phyloP scores from a whole-genome alignment of 2,113 vertebrate genomes.

The Fulica atra region DNA sequence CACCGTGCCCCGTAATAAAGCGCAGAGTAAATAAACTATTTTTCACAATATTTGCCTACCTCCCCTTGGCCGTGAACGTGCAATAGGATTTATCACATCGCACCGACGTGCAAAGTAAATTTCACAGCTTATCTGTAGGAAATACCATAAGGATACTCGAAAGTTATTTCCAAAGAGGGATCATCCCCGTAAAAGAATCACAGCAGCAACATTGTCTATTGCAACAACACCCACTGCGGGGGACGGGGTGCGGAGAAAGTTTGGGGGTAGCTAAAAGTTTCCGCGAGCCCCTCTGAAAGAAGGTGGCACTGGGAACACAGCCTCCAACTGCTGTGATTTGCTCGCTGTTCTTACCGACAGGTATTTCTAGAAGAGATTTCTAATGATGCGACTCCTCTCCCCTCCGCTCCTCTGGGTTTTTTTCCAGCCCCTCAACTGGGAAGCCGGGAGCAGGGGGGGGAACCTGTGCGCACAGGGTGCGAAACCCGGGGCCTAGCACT shows the following conservation, averaged over 20 bases:
- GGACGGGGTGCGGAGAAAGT: not conserved
- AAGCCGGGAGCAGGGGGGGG: not conserved
- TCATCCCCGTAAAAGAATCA: not conserved
- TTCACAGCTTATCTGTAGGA: not conserved
- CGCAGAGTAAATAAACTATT: not conserved
- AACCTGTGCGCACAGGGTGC: not conserved
- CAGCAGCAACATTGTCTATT: not conserved
- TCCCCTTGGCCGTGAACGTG: not conserved
- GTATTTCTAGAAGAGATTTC: not conserved
- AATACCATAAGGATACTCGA: not conserved
- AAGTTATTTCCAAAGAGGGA: conserved; percentile 9
- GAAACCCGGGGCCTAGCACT: conserved; percentile 18
- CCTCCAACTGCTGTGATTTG: not conserved
- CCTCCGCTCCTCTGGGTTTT: not conserved
- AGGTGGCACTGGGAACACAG: not conserved
- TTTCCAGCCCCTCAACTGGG: not conserved
- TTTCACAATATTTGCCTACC: conserved; percentile 44
- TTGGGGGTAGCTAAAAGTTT: not conserved
- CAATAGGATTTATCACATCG: not conserved
- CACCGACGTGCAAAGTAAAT: not conserved
- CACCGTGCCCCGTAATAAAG: not conserved
- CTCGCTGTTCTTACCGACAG: not conserved
- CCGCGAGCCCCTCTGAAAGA: not conserved
- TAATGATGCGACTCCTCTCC: not conserved
- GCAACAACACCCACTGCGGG: not conserved